phyloP scores from a whole-genome alignment of 2,888 invertebrate genomes.

The Agrochola lychnidis region DNA sequence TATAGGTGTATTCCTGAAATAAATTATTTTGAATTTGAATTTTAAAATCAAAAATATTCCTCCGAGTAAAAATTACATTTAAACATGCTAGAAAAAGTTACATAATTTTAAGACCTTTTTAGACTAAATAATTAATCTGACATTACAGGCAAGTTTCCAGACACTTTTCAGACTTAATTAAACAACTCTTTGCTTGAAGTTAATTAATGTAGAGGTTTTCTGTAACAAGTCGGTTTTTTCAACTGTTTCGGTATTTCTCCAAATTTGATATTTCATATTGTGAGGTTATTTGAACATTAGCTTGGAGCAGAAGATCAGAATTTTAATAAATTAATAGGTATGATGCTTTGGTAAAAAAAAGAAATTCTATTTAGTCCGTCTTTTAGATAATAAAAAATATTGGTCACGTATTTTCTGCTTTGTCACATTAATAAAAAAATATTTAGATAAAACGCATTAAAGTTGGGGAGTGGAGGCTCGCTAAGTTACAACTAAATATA shows the following conservation, averaged over 20 bases:
- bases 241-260: background rate
- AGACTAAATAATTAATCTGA: slow-evolving; percentile 10
- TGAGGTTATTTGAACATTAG: background rate
- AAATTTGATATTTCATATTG: slow-evolving; percentile 13
- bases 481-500: too few species aligned
- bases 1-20: too few species aligned
- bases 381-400: too few species aligned
- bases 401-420: too few species aligned
- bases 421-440: too few species aligned
- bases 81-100: background rate
- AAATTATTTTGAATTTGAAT: too few species aligned
- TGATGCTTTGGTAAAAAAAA: too few species aligned
- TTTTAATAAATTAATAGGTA: background rate
- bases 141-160: slow-evolving; percentile 30
- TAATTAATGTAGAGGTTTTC: slow-evolving; percentile 36
- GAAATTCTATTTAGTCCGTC: too few species aligned
- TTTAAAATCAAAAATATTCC: background rate
- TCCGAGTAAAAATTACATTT: background rate
- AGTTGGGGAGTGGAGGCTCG: too few species aligned
- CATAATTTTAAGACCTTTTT: background rate
- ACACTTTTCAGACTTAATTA: slow-evolving; percentile 41
- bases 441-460: too few species aligned
- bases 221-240: slow-evolving; percentile 27
- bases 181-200: slow-evolving; percentile 16
- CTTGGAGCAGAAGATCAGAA: background rate